These are phyloP conservation scores for Tenualosa ilisha DNA, from an alignment of 2,797 vertebrate species.

Conservation along the genomic window DNA sequence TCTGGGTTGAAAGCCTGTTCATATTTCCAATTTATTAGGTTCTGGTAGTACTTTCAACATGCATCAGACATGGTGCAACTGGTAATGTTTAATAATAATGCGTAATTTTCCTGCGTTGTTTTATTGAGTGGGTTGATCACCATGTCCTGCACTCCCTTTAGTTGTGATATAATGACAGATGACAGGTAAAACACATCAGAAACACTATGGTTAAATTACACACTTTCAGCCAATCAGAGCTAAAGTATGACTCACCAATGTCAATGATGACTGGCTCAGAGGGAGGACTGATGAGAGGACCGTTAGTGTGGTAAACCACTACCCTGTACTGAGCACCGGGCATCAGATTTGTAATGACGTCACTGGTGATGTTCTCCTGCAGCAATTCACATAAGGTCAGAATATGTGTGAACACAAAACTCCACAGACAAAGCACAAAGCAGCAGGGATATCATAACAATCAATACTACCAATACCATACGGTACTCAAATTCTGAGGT, in stretches of 20 bases:
- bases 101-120: neutral
- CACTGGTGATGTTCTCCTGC: conserved; percentile 90
- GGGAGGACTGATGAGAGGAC: conserved; percentile 87
- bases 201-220: neutral
- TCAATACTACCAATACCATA: too few relatives aligned
- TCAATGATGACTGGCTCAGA: conserved; percentile 91
- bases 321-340: conserved; percentile 93
- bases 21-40: too few relatives aligned
- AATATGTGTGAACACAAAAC: neutral
- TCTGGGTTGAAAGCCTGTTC: too few relatives aligned
- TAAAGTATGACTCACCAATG: conserved; percentile 77
- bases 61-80: too few relatives aligned
- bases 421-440: too few relatives aligned
- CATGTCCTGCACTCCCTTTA: neutral
- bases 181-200: neutral
- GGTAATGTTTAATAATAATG: too few relatives aligned
- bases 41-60: too few relatives aligned
- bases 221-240: neutral
- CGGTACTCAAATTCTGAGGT: too few relatives aligned
- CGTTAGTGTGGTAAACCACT: conserved; percentile 86
- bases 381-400: neutral
- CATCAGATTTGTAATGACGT: conserved; percentile 84
- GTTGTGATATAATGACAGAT: neutral
- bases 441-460: too few relatives aligned
- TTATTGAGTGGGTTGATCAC: neutral